Evolutionary conservation across 2,888 invertebrate genomes (phyloP).

Genomic region (Drymonia ruficornis): DNA sequence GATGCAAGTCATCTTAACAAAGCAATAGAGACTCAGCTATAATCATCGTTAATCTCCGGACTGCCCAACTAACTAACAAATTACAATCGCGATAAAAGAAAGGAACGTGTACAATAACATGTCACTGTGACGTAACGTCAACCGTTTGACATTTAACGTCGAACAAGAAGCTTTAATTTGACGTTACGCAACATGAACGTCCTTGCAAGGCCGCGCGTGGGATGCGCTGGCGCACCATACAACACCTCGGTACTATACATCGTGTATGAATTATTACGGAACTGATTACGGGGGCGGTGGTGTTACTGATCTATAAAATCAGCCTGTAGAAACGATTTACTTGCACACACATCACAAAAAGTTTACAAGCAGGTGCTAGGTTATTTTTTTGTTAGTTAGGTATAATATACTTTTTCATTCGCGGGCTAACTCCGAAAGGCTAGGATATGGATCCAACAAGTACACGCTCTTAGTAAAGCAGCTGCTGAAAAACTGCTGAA

Average conservation of each 20-base stretch:
- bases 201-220: constrained; percentile 41
- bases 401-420: too few species aligned
- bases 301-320: too few species aligned
- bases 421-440: too few species aligned
- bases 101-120: constrained; percentile 3
- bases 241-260: neutral
- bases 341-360: too few species aligned
- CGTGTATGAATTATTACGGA: neutral
- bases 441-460: too few species aligned
- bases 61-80: neutral
- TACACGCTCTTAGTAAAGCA: too few species aligned
- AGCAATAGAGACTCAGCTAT: neutral
- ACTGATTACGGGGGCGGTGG: neutral
- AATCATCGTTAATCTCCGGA: neutral
- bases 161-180: constrained; percentile 6
- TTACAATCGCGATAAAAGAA: constrained; percentile 3
- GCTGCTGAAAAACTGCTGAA: too few species aligned
- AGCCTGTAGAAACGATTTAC: too few species aligned
- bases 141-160: constrained; percentile 5
- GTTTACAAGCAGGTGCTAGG: too few species aligned
- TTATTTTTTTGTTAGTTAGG: too few species aligned
- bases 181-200: constrained; percentile 23
- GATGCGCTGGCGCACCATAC: constrained; percentile 23
- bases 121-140: neutral
- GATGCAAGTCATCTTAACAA: neutral